Evolutionary conservation across 2,797 vertebrate genomes (phyloP), one percentile per base, ranked within the genome.

Genomic region (Ctenosaura bakeri): DNA sequence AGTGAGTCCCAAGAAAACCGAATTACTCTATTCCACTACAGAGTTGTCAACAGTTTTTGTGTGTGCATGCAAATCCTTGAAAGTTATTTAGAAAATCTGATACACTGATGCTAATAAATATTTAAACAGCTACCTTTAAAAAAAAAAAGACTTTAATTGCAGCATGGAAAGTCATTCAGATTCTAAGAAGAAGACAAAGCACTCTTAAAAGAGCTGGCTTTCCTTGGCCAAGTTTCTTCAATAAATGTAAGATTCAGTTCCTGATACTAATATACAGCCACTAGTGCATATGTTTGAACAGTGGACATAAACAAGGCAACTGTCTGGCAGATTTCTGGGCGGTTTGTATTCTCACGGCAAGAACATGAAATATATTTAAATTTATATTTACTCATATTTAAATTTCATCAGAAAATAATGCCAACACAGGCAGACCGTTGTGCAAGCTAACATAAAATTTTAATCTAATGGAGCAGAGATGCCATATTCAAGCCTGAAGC

Each of bases 21-120:
- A 96, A 96, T 96, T 96, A 78, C 95, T 96, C 96, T 96, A 95
- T 95, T 96, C 96, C 94, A 95, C 91, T 95, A 95, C 92, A 95
- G 95, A 96, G 96, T 95, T 94, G 95, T 96, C 96, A 96, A 96
- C 96, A 96, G 95, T 95, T 96, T 91, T 73, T 95, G 90, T 93
- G 94, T 96, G 73, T 88, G 81, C 86, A 96, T 95, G 81, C 20
- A 96, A 96, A 95, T 94, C 95, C 94, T 94, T 88, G 94, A 0
- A 64, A 94, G 87, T 94, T 90, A 79, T 90, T 94, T 94, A 95
- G 89, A 89, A 87, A 93, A 92, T 85, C 76, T 69, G 89, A 93
- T 79, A 88, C 52, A 92, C 79, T 89, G 87, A 90, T 1, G 89
- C 91, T 92, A 93, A 94, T 16, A 1, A 4, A 89, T 89, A 94